Evolutionary conservation across 2,113 vertebrate genomes (phyloP), one percentile per base, ranked within the genome.

Genomic region (Clarias batrachus): DNA sequence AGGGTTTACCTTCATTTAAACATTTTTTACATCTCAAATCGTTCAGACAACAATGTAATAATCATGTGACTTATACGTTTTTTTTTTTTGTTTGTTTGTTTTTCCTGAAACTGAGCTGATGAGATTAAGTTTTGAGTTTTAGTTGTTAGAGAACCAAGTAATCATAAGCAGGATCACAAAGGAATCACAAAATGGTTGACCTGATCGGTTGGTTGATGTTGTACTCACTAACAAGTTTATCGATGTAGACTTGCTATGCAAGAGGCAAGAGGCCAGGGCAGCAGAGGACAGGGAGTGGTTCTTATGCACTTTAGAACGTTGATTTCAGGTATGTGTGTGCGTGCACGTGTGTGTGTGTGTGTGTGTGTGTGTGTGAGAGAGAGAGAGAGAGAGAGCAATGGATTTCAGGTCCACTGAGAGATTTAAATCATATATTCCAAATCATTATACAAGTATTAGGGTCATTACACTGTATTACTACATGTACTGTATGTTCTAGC

Each of bases 241-340:
- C 70, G 81, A 84, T 73, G 77, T 88, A 84, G 87, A 90, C 89
- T 91, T 91, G 92, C 89, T 92, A 91, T 90, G 87, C 89, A 91
- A 91, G 89, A 88, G 82, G 87, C 89, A 91, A 90, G 89, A 88
- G 82, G 86, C 87, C 88, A 63, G 86, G 80, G 30, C 86, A 66
- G n/a, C 27, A 82, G 80, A 11, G 71, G 60, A 86, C 54, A 82
- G 83, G 87, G 77, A 88, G 65, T 73, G 60, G 68, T 68, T 86
- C 66, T 90, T 85, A 87, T 92, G 91, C 91, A 92, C 91, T 91
- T 92, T 92, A 91, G 87, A 87, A 66, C 86, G 82, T 87, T 90
- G 87, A 78, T 89, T 89, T 85, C 79, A 86, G 83, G 89, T 90
- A 89, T 90, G 90, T 90, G 89, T 74, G 79, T 83, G 80, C 88